Conservation (phyloP, 2,113 vertebrate genomes). For the Psephotus haematonotus region DNA sequence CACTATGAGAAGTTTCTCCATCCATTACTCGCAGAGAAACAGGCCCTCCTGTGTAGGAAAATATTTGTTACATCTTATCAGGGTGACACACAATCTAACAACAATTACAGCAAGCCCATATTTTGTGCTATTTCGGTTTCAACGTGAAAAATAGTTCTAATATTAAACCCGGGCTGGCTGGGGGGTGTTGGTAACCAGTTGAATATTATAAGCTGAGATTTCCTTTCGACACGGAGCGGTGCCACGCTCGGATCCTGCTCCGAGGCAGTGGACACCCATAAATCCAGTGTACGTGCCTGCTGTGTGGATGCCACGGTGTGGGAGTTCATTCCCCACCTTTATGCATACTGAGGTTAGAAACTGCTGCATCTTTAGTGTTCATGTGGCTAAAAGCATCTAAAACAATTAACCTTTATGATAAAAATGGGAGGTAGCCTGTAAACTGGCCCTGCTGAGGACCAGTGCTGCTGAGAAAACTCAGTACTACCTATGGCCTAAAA, state of each 20-base stretch:
- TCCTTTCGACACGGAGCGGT: background rate
- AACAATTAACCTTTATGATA: background rate
- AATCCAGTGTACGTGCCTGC: background rate
- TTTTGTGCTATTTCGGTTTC: slow-evolving; percentile 79
- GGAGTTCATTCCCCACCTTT: background rate
- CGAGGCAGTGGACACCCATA: background rate
- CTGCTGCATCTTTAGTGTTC: accelerated
- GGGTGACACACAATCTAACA: slow-evolving; percentile 85
- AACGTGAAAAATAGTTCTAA: slow-evolving; percentile 75
- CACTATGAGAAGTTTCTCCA: slow-evolving; percentile 81
- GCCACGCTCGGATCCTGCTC: background rate
- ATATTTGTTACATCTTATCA: slow-evolving; percentile 88
- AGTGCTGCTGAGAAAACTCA: background rate
- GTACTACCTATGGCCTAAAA: background rate
- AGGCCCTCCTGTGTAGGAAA: slow-evolving; percentile 72
- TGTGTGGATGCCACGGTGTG: background rate
- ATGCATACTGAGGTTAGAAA: background rate
- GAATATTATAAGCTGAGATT: slow-evolving; percentile 56
- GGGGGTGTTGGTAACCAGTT: slow-evolving; percentile 50
- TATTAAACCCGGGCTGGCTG: slow-evolving; percentile 69
- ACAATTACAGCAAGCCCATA: slow-evolving; percentile 85
- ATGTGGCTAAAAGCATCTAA: background rate
- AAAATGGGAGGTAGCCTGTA: background rate
- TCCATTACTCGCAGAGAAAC: slow-evolving; percentile 79
- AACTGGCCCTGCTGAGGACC: background rate